Percentiles rank a stretch among this genome's conserved stretches.
Evolutionary conservation across 2,113 vertebrate species (phyloP).

Genomic region (Canis aureus): DNA sequence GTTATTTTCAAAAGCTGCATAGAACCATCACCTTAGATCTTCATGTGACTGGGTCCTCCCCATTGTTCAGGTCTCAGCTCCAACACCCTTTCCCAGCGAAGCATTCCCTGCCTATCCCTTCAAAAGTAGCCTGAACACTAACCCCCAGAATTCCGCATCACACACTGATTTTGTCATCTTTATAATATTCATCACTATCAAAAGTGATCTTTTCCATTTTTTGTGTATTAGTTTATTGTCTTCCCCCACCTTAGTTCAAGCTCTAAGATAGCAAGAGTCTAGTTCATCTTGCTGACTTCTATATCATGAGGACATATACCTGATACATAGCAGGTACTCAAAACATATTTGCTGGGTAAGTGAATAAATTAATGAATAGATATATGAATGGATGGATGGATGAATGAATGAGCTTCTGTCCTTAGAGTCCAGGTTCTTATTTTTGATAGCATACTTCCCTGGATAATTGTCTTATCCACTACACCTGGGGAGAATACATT

Average conservation of each 20-base stretch:
- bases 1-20: background rate
- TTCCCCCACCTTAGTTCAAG: background rate
- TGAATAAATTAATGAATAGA: background rate
- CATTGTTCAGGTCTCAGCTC: background rate
- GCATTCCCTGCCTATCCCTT: background rate
- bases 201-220: constrained; percentile 14
- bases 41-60: background rate
- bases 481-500: background rate
- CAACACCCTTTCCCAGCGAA: background rate
- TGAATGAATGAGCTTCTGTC: background rate
- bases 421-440: background rate
- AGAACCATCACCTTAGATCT: background rate
- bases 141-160: background rate
- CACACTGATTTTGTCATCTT: background rate
- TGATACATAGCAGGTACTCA: background rate
- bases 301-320: background rate
- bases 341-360: background rate
- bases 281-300: background rate
- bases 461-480: background rate
- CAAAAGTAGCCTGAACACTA: background rate
- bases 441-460: background rate
- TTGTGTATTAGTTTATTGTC: background rate
- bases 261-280: background rate
- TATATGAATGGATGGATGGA: background rate
- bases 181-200: background rate